Percentiles rank a stretch among this genome's conserved stretches.
phyloP scores from a whole-genome alignment of 2,888 invertebrate genomes.

The Epirrhoe alternata region DNA sequence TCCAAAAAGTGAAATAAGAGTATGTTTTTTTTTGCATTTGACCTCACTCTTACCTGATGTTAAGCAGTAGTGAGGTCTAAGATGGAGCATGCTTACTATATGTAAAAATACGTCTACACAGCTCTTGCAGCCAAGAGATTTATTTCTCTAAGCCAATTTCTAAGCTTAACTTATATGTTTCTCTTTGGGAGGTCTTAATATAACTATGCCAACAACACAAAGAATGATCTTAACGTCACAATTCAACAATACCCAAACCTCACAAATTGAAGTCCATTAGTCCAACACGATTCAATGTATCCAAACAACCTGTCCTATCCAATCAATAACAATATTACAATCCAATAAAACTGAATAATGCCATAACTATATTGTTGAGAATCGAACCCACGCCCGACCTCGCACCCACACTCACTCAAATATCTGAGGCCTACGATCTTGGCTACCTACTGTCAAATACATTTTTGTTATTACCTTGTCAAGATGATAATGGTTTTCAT shows the following conservation, averaged over 20 bases:
- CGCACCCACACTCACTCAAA: conserved; percentile 61
- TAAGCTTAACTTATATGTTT: not conserved
- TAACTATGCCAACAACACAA: conserved; percentile 8
- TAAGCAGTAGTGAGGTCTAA: no score
- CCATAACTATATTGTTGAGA: conserved; percentile 45
- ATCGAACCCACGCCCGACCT: conserved; percentile 58
- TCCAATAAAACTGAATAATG: conserved; percentile 32
- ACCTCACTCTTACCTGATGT: no score
- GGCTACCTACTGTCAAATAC: conserved; percentile 6
- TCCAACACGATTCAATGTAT: conserved; percentile 11
- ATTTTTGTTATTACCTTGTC: not conserved
- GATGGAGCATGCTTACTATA: no score
- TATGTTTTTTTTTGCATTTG: no score
- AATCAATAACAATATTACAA: conserved; percentile 29
- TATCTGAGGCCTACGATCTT: conserved; percentile 57
- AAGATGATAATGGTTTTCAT: not conserved
- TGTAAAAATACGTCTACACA: no score
- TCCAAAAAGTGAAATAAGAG: no score
- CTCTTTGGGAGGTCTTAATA: conserved; percentile 24
- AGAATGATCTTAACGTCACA: conserved; percentile 18
- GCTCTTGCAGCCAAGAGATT: no score
- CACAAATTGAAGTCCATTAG: conserved; percentile 28
- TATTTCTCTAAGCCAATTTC: no score
- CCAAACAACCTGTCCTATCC: conserved; percentile 17
- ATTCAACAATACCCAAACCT: conserved; percentile 10